These are phyloP conservation scores for Potamilus streckersoni DNA, from an alignment of 1,140 invertebrate species.

Conservation along the genomic window DNA sequence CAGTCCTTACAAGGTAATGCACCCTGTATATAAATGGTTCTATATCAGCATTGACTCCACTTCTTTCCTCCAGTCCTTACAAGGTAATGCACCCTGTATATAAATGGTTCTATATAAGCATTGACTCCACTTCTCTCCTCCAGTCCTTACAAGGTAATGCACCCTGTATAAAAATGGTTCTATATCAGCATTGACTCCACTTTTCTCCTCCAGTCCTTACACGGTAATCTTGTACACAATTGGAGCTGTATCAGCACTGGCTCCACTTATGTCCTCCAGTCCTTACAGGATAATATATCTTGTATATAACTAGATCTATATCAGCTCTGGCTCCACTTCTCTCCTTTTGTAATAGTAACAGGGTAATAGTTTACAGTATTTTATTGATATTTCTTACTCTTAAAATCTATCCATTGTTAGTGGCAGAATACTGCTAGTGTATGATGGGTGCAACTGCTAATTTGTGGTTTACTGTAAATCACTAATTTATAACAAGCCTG, in stretches of 20 bases:
- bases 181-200: constrained; percentile 75
- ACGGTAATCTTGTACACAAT: constrained; percentile 78
- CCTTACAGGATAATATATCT: constrained; percentile 75
- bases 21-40: constrained; percentile 78
- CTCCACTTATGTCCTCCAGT: constrained; percentile 75
- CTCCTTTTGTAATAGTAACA: too few species aligned
- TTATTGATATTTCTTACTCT: constrained; percentile 33
- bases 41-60: constrained; percentile 75
- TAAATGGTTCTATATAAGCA: constrained; percentile 68
- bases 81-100: constrained; percentile 73
- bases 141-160: too few species aligned
- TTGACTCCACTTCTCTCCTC: too few species aligned
- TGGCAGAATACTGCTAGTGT: not conserved
- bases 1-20: constrained; percentile 74
- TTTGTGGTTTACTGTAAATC: not conserved
- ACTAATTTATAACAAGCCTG: not conserved
- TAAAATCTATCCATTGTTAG: constrained; percentile 20
- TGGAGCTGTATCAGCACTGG: constrained; percentile 75
- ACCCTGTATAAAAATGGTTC: too few species aligned
- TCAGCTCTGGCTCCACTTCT: constrained; percentile 73
- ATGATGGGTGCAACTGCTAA: not conserved
- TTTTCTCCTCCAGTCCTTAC: constrained; percentile 76
- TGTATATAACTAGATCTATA: constrained; percentile 78
- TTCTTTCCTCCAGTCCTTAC: constrained; percentile 76
- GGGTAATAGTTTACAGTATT: constrained; percentile 71